Evolutionary conservation across 1,140 invertebrate species (phyloP).

Genomic region (Megalopta genalis): DNA sequence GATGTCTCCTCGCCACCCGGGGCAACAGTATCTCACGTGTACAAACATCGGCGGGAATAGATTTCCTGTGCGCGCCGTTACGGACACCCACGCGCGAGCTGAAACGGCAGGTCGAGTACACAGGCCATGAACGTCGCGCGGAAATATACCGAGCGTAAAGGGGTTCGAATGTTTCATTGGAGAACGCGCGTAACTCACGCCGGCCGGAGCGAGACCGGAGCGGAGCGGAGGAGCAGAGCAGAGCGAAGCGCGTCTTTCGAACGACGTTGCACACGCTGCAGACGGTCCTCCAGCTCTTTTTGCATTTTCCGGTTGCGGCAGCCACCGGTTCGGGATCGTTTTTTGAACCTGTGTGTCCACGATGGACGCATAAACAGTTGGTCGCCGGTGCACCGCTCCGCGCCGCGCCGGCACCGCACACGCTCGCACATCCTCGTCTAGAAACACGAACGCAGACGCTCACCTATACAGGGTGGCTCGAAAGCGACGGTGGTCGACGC

Average conservation of each 20-base stretch:
- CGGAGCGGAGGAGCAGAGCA: too few species aligned
- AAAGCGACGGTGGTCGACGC: conserved; percentile 68
- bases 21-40: background rate
- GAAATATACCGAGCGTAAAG: conserved; percentile 5
- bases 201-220: too few species aligned
- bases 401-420: background rate
- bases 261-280: too few species aligned
- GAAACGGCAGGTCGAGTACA: background rate
- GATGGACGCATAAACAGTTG: conserved; percentile 14
- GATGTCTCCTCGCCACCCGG: background rate
- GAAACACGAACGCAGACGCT: conserved; percentile 46
- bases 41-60: background rate
- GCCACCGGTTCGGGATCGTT: background rate
- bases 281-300: background rate
- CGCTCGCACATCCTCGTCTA: conserved; percentile 27
- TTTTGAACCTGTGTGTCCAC: conserved; percentile 3
- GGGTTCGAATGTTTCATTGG: background rate
- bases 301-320: background rate
- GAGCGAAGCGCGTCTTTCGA: background rate
- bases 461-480: conserved; percentile 59
- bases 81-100: background rate
- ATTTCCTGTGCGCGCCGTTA: background rate
- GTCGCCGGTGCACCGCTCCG: background rate
- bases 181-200: background rate
- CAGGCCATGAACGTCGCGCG: conserved; percentile 1